phyloP scores from a whole-genome alignment of 2,113 vertebrate genomes.

The Tragelaphus imberbis region DNA sequence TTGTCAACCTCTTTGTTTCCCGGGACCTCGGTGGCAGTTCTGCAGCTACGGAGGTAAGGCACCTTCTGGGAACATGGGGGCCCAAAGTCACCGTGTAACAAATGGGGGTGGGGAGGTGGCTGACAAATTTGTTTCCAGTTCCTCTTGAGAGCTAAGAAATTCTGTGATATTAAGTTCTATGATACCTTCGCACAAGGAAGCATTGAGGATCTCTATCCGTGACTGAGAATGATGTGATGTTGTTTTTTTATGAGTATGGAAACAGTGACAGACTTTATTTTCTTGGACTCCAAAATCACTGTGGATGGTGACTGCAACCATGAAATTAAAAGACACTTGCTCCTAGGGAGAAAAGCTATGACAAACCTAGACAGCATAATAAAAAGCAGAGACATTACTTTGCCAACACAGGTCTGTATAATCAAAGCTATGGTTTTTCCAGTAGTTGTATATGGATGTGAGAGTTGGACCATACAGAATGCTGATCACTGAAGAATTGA shows the following conservation, averaged over 20 bases:
- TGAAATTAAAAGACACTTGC: background rate
- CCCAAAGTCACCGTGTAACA: rapidly evolving
- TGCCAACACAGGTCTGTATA: background rate
- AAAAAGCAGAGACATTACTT: background rate
- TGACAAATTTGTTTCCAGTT: background rate
- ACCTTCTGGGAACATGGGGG: background rate
- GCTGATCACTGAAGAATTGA: background rate
- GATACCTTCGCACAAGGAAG: background rate
- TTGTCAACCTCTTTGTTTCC: conserved; percentile 98
- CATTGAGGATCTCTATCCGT: background rate
- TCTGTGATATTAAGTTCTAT: background rate
- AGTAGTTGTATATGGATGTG: background rate
- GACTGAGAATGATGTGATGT: background rate
- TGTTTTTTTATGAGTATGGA: background rate
- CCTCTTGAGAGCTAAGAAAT: background rate
- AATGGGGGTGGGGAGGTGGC: rapidly evolving
- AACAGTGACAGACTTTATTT: background rate
- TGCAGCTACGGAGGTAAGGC: conserved; percentile 90
- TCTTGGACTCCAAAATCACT: background rate
- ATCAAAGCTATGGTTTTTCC: background rate
- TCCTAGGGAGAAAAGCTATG: background rate
- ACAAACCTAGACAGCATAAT: background rate
- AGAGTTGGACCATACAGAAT: background rate
- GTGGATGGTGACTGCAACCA: background rate
- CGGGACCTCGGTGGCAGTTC: conserved; percentile 93